Evolutionary conservation across 2,888 invertebrate species (phyloP), one percentile per base, ranked within the genome.

Genomic region (Spilarctia lutea): DNA sequence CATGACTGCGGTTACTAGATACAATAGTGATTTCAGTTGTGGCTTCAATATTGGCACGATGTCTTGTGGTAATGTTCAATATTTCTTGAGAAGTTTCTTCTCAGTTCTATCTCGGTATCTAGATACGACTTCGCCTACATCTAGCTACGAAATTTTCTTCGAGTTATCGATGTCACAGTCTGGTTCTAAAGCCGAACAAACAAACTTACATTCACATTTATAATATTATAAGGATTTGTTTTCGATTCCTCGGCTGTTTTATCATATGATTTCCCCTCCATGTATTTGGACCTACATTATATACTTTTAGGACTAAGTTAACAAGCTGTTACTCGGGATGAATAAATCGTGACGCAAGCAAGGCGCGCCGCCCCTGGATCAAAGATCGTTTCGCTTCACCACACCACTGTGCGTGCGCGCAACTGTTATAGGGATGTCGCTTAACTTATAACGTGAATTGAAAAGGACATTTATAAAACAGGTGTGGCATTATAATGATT

Each of bases 311-410:
- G 84, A 80, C 83, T 84, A 84, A 85, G 88, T 81, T 81, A 81
- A 78, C 81, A 81, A 80, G 76, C 79, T 85, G 79, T 80, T 81
- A 84, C 78, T 81, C 75, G 83, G 86, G 83, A 92, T 90, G 88
- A 91, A 91, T 91, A 91, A 87, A 89, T 89, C 87, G 88, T 93
- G 94, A 93, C 92, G 93, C 93, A 92, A 93, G 78, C 82, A 81
- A 90, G 90, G 89, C 90, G 88, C 86, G 88, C 88, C 89, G 85
- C 87, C 86, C 84, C 87, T 84, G 88, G 91, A 92, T 93, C 93
- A 93, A 92, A 92, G 91, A 92, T 90, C 90, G 90, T 88, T 90
- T 89, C 90, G 90, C 88, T 91, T 87, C 89, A 89, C 86, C 88
- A 88, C 87, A 85, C 85, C 83, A 84, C 85, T 87, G 86, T 87